A percentile compares a stretch with the other conserved stretches of the same genome.
Conservation (phyloP, 2,113 vertebrate genomes). For the Hepsetus odoe region DNA sequence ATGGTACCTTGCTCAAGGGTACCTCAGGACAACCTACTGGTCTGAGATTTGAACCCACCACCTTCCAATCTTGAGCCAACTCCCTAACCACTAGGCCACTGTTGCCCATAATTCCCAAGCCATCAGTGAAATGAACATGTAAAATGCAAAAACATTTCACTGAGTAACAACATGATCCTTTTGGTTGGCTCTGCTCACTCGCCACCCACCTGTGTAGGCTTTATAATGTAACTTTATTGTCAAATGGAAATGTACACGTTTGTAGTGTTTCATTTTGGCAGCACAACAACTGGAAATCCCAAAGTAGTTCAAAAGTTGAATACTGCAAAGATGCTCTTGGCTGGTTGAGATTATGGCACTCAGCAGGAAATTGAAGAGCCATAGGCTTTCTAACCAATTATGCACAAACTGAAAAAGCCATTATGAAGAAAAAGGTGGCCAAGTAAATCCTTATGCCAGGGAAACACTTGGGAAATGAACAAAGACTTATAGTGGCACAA, state of each 20-base stretch:
- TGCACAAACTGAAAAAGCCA: background rate
- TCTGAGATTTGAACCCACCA: too few relatives aligned
- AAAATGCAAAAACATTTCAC: too few relatives aligned
- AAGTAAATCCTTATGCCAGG: background rate
- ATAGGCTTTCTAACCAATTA: background rate
- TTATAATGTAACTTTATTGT: background rate
- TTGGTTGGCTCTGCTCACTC: too few relatives aligned
- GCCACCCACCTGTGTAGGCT: background rate
- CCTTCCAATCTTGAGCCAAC: too few relatives aligned
- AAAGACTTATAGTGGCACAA: background rate
- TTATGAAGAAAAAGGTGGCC: background rate
- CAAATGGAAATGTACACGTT: background rate
- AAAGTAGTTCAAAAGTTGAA: background rate
- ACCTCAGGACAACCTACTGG: too few relatives aligned
- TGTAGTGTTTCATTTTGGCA: background rate
- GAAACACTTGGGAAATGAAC: conserved; percentile 1
- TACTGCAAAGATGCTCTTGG: background rate
- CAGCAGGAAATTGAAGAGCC: background rate
- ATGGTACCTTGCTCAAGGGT: too few relatives aligned
- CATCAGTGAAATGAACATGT: too few relatives aligned
- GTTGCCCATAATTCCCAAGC: too few relatives aligned
- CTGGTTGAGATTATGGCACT: background rate
- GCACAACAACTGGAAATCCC: background rate
- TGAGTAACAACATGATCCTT: too few relatives aligned
- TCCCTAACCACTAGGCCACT: too few relatives aligned